phyloP scores from a whole-genome alignment of 2,113 vertebrate genomes.

The Thryonomys swinderianus region DNA sequence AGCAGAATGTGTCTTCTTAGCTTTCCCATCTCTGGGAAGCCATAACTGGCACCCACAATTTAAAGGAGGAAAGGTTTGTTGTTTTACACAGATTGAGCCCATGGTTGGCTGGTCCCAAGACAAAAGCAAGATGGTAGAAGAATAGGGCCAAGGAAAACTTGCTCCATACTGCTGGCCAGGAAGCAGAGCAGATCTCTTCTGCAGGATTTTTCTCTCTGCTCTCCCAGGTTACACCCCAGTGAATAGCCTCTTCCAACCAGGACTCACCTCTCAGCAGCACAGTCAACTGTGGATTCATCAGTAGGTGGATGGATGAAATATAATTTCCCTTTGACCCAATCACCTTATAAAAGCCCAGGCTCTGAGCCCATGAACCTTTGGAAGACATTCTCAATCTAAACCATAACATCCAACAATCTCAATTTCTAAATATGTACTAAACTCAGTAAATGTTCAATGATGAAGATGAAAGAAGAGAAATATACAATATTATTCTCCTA shows the following conservation, averaged over 20 bases:
- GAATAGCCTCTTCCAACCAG: neutral
- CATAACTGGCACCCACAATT: neutral
- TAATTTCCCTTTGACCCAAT: neutral
- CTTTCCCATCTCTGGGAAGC: neutral
- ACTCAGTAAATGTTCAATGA: neutral
- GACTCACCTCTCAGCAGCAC: neutral
- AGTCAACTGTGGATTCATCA: neutral
- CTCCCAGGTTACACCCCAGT: neutral
- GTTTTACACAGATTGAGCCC: neutral
- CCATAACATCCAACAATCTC: neutral
- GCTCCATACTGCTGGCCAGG: neutral
- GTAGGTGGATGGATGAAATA: neutral
- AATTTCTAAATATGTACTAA: neutral
- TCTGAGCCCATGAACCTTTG: neutral
- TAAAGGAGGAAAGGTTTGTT: neutral
- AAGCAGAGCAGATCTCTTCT: neutral
- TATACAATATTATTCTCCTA: neutral
- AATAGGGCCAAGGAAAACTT: neutral
- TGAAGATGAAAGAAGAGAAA: neutral
- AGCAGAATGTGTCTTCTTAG: neutral
- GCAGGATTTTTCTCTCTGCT: neutral
- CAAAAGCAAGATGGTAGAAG: neutral
- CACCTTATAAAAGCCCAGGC: neutral
- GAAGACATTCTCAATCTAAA: neutral
- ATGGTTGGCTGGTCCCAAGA: neutral